Conservation (phyloP, 2,797 vertebrate species). For the Myotis pilosus region DNA sequence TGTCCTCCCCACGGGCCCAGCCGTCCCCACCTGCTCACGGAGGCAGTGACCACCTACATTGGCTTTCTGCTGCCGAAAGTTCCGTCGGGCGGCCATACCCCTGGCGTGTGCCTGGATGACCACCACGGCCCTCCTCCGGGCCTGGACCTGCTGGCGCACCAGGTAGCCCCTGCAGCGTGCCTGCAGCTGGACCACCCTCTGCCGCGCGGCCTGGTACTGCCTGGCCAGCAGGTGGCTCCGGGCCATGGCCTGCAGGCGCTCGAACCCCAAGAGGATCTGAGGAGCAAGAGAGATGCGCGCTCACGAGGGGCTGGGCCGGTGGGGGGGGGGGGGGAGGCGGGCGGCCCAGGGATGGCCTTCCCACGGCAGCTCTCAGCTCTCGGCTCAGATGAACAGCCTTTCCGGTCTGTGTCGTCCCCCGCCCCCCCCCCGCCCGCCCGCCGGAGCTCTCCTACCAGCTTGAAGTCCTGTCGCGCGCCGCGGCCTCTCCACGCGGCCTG, state of each 20-base stretch:
- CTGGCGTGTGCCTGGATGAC: constrained; percentile 91
- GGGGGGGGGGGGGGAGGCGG: too few species aligned
- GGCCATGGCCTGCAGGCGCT: constrained; percentile 91
- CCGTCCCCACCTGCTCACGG: not conserved
- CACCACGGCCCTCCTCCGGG: constrained; percentile 86
- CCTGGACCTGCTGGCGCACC: constrained; percentile 85
- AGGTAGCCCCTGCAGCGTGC: constrained; percentile 87
- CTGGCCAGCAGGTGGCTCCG: constrained; percentile 86
- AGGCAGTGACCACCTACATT: constrained; percentile 78
- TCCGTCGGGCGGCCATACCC: constrained; percentile 88
- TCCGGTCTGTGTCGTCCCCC: not conserved
- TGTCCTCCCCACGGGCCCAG: not conserved
- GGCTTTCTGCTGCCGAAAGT: constrained; percentile 82
- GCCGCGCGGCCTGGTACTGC: constrained; percentile 85
- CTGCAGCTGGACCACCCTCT: constrained; percentile 86
- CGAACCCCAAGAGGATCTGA: constrained; percentile 91
- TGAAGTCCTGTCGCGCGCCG: constrained; percentile 88
- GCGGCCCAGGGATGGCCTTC: not conserved
- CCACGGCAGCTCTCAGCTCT: not conserved
- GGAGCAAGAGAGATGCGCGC: not conserved
- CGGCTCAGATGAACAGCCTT: not conserved
- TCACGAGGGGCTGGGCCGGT: not conserved
- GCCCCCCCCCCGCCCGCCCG: too few species aligned
- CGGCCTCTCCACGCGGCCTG: constrained; percentile 94
- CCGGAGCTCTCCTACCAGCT: constrained; percentile 84